Conservation (phyloP, 2,888 invertebrate species). For the Chrysodeixis includens region DNA sequence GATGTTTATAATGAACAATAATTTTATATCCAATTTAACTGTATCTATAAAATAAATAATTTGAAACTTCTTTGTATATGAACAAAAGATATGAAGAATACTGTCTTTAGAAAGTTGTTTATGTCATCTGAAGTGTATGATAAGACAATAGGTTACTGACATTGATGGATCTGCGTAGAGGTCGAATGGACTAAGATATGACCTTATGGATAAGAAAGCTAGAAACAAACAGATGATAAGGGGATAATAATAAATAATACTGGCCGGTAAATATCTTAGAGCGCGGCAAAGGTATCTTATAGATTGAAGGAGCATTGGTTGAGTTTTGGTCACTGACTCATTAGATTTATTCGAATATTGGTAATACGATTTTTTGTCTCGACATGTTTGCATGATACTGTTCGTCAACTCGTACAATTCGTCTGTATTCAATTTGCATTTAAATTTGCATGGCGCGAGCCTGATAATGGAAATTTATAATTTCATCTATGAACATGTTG, state of each 20-base stretch:
- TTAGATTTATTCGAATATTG: no score
- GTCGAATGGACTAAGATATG: not conserved
- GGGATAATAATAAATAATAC: not conserved
- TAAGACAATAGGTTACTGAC: slow-evolving; percentile 30
- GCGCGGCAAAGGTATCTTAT: not conserved
- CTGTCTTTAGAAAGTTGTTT: slow-evolving; percentile 23
- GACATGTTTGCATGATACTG: no score
- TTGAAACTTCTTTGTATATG: slow-evolving; percentile 18
- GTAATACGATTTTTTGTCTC: no score
- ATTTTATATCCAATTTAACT: not conserved
- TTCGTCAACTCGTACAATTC: no score
- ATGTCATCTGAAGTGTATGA: slow-evolving; percentile 36
- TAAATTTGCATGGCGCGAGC: no score
- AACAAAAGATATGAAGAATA: slow-evolving; percentile 19
- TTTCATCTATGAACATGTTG: no score
- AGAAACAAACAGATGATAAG: not conserved
- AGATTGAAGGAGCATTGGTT: no score
- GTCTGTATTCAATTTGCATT: no score
- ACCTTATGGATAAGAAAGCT: not conserved
- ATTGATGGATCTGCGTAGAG: slow-evolving; percentile 17
- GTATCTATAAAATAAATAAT: not conserved
- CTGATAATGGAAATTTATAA: no score
- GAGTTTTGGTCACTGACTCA: no score
- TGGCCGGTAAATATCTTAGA: not conserved
- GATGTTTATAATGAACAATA: slow-evolving; percentile 20